A percentile compares a stretch with the other conserved stretches of the same genome.
Conservation (phyloP, 1,140 invertebrate genomes). For the Drosophila arizonae region DNA sequence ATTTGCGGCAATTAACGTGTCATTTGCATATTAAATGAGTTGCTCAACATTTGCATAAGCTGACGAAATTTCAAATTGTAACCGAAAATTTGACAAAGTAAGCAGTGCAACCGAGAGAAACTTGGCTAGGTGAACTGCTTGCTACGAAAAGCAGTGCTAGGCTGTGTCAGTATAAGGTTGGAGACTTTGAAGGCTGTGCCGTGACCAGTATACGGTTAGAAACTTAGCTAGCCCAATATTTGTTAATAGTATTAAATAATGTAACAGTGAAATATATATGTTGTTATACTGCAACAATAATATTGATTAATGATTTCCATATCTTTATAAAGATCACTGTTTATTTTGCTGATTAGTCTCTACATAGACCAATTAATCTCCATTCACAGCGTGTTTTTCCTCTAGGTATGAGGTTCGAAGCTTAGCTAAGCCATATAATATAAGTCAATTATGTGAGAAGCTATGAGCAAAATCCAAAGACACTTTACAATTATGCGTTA, state of each 20-base stretch:
- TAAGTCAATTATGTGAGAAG: too few relatives aligned
- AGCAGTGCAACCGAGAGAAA: not conserved
- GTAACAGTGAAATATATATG: too few relatives aligned
- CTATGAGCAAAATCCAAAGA: too few relatives aligned
- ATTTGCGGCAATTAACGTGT: slow-evolving; percentile 23
- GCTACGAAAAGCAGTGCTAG: not conserved
- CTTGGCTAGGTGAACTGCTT: slow-evolving; percentile 14
- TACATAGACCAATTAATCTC: too few relatives aligned
- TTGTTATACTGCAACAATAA: too few relatives aligned
- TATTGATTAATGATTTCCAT: too few relatives aligned
- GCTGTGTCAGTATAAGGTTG: not conserved
- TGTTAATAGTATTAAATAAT: too few relatives aligned
- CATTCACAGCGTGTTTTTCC: too few relatives aligned
- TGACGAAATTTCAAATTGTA: slow-evolving; percentile 4
- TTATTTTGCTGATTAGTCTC: too few relatives aligned
- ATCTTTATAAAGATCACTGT: too few relatives aligned
- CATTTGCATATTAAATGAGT: slow-evolving; percentile 37
- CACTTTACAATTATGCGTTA: too few relatives aligned
- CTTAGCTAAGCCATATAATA: not conserved
- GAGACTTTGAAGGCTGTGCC: not conserved
- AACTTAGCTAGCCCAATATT: not conserved
- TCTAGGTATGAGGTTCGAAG: not conserved
- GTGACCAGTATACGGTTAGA: not conserved
- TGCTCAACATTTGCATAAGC: slow-evolving; percentile 3
- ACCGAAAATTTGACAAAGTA: not conserved